Percentiles rank a stretch among this genome's conserved stretches.
These are phyloP conservation scores for Amniataba percoides DNA, from an alignment of 2,797 vertebrate genomes.

Conservation along the genomic window DNA sequence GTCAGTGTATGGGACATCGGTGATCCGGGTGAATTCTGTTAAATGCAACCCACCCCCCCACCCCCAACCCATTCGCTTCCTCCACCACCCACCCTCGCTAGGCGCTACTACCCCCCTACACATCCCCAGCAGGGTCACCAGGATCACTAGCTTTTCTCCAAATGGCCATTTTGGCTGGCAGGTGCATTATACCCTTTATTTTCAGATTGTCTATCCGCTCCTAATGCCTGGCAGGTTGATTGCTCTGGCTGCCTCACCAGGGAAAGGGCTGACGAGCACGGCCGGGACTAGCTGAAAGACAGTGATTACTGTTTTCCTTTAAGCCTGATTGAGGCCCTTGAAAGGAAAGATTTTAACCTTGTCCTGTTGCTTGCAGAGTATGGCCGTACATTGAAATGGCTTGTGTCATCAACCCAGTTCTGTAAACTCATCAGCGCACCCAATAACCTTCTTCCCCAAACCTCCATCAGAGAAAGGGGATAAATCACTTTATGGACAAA, in stretches of 20 bases:
- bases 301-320: slow-evolving; percentile 99
- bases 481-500: slow-evolving; percentile 89
- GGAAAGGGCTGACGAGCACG: slow-evolving; percentile 97
- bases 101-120: slow-evolving; percentile 83
- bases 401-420: slow-evolving; percentile 98
- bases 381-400: slow-evolving; percentile 97
- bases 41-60: slow-evolving; percentile 86
- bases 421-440: slow-evolving; percentile 99
- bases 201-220: slow-evolving; percentile 99
- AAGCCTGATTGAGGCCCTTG: slow-evolving; percentile 99
- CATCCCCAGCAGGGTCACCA: slow-evolving; percentile 97
- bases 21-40: slow-evolving; percentile 99
- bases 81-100: slow-evolving; percentile 35
- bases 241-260: slow-evolving; percentile 98
- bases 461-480: slow-evolving; percentile 63
- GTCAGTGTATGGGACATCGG: slow-evolving; percentile 96
- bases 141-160: slow-evolving; percentile 99
- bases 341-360: slow-evolving; percentile 99
- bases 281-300: slow-evolving; percentile 98
- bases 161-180: slow-evolving; percentile 99
- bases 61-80: slow-evolving; percentile 23
- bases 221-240: slow-evolving; percentile 99
- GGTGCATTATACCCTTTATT: slow-evolving; percentile 99
- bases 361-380: slow-evolving; percentile 97
- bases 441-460: slow-evolving; percentile 70